A percentile compares a stretch with the other conserved stretches of the same genome.
phyloP scores from a whole-genome alignment of 2,797 vertebrate genomes.

The Pampus argenteus region DNA sequence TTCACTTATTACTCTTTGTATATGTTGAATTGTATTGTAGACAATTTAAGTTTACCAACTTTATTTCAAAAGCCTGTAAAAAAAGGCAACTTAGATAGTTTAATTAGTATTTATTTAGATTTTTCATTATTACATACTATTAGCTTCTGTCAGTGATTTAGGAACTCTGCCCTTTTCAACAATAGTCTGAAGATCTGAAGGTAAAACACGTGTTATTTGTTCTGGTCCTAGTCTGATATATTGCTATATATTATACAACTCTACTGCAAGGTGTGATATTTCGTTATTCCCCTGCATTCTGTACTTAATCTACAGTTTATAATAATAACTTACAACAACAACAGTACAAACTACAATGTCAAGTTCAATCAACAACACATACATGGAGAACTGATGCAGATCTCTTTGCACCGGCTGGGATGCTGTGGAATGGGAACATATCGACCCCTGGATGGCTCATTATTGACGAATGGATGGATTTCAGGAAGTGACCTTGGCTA shows the following conservation, averaged over 20 bases:
- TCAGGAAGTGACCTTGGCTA: slow-evolving; percentile 84
- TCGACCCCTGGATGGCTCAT: slow-evolving; percentile 72
- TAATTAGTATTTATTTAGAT: too few relatives aligned
- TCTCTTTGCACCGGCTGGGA: slow-evolving; percentile 35
- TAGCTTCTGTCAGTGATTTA: too few relatives aligned
- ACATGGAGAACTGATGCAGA: slow-evolving; percentile 6
- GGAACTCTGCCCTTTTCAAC: too few relatives aligned
- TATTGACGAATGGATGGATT: slow-evolving; percentile 79
- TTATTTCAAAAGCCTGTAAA: too few relatives aligned
- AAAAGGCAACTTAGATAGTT: too few relatives aligned
- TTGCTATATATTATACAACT: not conserved
- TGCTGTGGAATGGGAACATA: slow-evolving; percentile 67
- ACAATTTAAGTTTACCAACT: too few relatives aligned
- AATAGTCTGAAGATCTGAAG: too few relatives aligned
- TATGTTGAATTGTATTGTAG: too few relatives aligned
- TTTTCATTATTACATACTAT: too few relatives aligned
- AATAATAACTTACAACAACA: not conserved
- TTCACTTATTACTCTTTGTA: too few relatives aligned
- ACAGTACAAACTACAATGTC: not conserved
- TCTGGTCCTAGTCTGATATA: too few relatives aligned
- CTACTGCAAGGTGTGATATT: not conserved
- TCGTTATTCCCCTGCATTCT: not conserved
- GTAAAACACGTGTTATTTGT: too few relatives aligned
- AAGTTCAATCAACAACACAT: not conserved
- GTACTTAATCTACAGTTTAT: not conserved